These are phyloP conservation scores for Boleophthalmus pectinirostris DNA, from an alignment of 2,113 vertebrate species.

Conservation along the genomic window DNA sequence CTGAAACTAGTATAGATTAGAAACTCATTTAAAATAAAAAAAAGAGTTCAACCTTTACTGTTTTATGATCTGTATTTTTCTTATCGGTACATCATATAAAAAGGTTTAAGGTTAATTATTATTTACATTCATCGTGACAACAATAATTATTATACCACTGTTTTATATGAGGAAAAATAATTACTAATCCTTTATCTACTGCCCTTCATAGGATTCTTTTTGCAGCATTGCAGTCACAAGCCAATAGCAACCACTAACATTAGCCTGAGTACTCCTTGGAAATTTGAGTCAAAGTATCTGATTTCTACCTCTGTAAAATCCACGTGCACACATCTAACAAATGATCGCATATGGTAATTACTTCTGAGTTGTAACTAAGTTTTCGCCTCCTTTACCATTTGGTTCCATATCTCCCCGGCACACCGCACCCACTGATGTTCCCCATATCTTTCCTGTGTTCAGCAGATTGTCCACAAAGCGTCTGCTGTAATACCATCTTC, in stretches of 20 bases:
- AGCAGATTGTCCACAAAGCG: slow-evolving; percentile 64
- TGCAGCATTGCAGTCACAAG: no score
- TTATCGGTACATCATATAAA: no score
- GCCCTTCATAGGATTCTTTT: no score
- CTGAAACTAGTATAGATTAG: no score
- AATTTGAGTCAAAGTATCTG: not conserved
- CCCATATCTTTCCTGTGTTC: slow-evolving; percentile 66
- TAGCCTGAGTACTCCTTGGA: not conserved
- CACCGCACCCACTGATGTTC: slow-evolving; percentile 57
- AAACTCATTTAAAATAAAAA: no score
- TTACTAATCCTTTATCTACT: no score
- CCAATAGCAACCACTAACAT: not conserved
- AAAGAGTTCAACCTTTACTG: no score
- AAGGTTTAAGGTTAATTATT: no score
- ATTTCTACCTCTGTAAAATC: not conserved
- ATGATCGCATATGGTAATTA: not conserved
- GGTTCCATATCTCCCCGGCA: slow-evolving; percentile 23
- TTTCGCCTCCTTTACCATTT: not conserved
- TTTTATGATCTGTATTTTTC: no score
- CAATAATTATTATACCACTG: no score
- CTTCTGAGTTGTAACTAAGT: not conserved
- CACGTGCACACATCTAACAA: not conserved
- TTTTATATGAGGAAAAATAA: no score
- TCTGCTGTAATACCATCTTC: slow-evolving; percentile 69
- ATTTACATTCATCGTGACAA: no score